These are phyloP conservation scores for Desmophyllum pertusum DNA, from an alignment of 92 coral and sea anemone species.

Conservation along the genomic window DNA sequence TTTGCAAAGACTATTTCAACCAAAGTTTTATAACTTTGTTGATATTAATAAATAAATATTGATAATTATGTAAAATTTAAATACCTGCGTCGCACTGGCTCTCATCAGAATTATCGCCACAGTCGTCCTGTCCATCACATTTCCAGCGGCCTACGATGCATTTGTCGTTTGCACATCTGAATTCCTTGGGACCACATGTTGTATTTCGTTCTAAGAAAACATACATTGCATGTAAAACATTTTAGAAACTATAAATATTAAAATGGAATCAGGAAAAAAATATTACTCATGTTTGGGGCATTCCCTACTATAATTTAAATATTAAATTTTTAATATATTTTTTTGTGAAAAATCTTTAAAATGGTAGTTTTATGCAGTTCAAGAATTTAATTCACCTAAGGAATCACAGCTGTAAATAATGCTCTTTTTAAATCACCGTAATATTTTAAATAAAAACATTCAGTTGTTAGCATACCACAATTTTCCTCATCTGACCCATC, in stretches of 20 bases:
- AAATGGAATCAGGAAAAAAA: not conserved
- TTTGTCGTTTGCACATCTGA: constrained; percentile 63
- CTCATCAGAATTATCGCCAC: constrained; percentile 84
- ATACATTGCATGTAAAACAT: not conserved
- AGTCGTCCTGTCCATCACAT: constrained; percentile 79
- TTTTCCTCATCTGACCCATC: constrained; percentile 81
- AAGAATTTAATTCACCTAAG: no score
- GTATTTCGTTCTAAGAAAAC: constrained; percentile 18
- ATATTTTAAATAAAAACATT: not conserved
- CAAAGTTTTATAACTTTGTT: no score
- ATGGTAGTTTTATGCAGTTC: no score
- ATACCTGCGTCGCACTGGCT: constrained; percentile 36
- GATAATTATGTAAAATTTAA: no score
- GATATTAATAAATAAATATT: no score
- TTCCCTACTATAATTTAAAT: no score
- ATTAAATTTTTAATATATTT: no score
- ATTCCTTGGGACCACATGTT: constrained; percentile 60
- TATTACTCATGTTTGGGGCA: no score
- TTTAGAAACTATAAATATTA: not conserved
- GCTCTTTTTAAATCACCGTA: no score
- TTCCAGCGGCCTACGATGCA: constrained; percentile 61
- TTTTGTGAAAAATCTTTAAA: no score
- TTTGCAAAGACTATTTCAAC: no score
- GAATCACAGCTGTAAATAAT: no score
- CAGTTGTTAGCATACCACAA: constrained; percentile 57